Base-by-base conservation (phyloP, 2,888 invertebrate genomes). In the Cremastinae sp. region DNA sequence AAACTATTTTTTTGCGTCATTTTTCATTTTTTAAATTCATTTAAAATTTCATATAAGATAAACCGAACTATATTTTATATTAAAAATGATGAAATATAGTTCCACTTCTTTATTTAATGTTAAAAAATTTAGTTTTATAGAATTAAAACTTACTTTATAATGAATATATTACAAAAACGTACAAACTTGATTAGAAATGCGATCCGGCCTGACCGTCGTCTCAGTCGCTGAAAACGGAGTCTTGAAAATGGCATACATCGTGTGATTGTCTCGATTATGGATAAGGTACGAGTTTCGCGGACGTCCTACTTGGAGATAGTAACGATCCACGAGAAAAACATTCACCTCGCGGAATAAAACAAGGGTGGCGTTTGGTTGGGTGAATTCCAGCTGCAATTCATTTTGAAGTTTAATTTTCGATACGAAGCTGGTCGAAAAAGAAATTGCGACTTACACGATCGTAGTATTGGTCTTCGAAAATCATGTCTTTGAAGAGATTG, bases 291-390 rank as follows among this genome's bases (percentile, higher is more conserved):
- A 64, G 18, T 74, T 72, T 51, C 80, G 51, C 16, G 78, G 47
- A 45, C 64, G 64, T 49, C 79, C 81, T 8, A 75, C 54, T 69
- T 81, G 79, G 1, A 81, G 65, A 54, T 79, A 81, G 22, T 79
- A 81, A 18, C 62, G 76, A 62, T 81, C 81, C n/a, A 78, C 77
- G 62, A 81, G 75, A 18, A 80, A 81, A 34, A 66, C 54, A 51
- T 81, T 81, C 0, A 79, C 59, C 59, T 80, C 74, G n/a, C 75
- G 79, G 45, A 81, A 80, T 4, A 79, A 71, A 12, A 80, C 78
- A 9, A 79, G 61, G 38, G 78, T 77, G n/a, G 80, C 75, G 41
- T 75, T 58, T 12, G 79, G 76, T 49, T 78, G 76, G 7, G 71
- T 75, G 28, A 80, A 79, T 62, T 78, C 77, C 7, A 81, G 70